Conservation (phyloP, 2,888 invertebrate genomes). For the Drosophila dives region DNA sequence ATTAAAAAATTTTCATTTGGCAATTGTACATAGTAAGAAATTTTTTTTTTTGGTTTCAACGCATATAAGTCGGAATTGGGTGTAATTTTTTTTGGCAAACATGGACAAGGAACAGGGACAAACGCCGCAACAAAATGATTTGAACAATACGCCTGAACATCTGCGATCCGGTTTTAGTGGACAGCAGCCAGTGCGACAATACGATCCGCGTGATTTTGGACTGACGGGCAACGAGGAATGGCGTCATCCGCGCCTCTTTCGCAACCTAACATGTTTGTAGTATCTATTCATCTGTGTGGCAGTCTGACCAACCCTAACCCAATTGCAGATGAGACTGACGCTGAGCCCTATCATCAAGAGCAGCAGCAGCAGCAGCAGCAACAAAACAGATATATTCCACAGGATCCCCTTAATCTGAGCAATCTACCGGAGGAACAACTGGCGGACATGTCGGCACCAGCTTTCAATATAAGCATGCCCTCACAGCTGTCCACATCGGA, state of each 20-base stretch:
- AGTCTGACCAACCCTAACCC: not conserved
- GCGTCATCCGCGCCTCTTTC: constrained; percentile 55
- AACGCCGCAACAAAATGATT: constrained; percentile 26
- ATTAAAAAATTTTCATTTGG: constrained; percentile 17
- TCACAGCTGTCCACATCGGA: constrained; percentile 4
- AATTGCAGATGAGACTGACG: constrained; percentile 47
- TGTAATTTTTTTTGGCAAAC: not conserved
- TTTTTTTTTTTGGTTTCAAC: constrained; percentile 19
- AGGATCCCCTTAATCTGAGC: constrained; percentile 32
- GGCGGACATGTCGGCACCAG: constrained; percentile 44
- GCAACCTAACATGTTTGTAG: constrained; percentile 53
- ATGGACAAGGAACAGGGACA: constrained; percentile 6
- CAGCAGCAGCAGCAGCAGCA: constrained; percentile 22
- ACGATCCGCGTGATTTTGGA: constrained; percentile 50
- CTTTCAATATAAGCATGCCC: constrained; percentile 13
- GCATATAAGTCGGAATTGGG: constrained; percentile 13
- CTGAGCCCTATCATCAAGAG: not conserved
- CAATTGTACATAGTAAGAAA: not conserved
- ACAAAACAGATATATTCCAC: not conserved
- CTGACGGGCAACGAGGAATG: constrained; percentile 52
- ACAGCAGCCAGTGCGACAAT: constrained; percentile 34
- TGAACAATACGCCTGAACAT: constrained; percentile 51
- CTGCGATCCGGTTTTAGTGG: constrained; percentile 44
- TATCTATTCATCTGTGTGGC: not conserved
- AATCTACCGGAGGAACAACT: constrained; percentile 45